Percentiles rank a stretch among this genome's conserved stretches.
Conservation (phyloP, 2,888 invertebrate species). For the Drosophila atripex region DNA sequence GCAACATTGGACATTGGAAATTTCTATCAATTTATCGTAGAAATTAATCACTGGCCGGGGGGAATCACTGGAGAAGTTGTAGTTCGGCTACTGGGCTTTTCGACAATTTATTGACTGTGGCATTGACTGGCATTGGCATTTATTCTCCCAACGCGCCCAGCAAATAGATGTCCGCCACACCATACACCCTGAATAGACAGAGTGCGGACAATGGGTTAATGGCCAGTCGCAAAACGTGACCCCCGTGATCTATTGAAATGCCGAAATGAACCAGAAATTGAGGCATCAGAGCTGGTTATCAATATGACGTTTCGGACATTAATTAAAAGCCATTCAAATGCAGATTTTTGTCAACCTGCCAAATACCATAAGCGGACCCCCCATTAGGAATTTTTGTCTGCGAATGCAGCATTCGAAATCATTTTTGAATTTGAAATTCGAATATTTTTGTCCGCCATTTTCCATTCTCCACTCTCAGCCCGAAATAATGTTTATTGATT, state of each 20-base stretch:
- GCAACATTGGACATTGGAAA: slow-evolving; percentile 66
- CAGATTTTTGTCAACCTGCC: slow-evolving; percentile 47
- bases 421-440: slow-evolving; percentile 12
- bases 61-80: slow-evolving; percentile 2
- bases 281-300: slow-evolving; percentile 48
- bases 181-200: background rate
- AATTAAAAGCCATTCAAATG: slow-evolving; percentile 62
- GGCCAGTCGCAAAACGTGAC: slow-evolving; percentile 20
- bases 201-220: slow-evolving; percentile 28
- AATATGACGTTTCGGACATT: slow-evolving; percentile 32
- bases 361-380: slow-evolving; percentile 31
- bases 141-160: slow-evolving; percentile 46
- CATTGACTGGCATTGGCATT: slow-evolving; percentile 76
- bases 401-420: slow-evolving; percentile 9
- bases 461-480: slow-evolving; percentile 49
- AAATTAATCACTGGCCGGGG: slow-evolving; percentile 25
- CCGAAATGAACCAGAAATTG: slow-evolving; percentile 38
- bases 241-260: slow-evolving; percentile 14
- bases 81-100: slow-evolving; percentile 67
- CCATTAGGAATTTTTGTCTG: slow-evolving; percentile 33
- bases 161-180: slow-evolving; percentile 40
- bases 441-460: slow-evolving; percentile 6
- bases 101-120: slow-evolving; percentile 60
- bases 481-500: slow-evolving; percentile 77
- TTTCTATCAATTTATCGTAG: slow-evolving; percentile 46